Evolutionary conservation across 2,797 vertebrate genomes (phyloP), one percentile per base, ranked within the genome.

Genomic region (Tenualosa thibaudeaui): DNA sequence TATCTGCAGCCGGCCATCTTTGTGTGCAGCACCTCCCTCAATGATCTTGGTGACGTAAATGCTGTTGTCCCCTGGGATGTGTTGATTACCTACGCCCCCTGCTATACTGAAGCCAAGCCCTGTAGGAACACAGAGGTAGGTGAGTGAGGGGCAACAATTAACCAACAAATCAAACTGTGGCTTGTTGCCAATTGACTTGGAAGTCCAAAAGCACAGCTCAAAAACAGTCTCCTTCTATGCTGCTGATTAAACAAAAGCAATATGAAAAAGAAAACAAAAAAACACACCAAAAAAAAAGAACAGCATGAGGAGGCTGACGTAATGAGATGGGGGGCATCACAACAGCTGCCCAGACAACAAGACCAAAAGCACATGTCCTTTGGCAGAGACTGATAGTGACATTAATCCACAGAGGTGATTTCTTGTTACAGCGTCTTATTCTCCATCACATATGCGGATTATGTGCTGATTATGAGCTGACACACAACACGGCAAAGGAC

Each of bases 1-100:
- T 58, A 99, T 98, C 92, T 99, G 98, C 90, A 99, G 97, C 89
- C 96, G 94, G 24, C 97, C 97, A 82, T 99, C 98, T 93, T 98
- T 99, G 89, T 99, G 98, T 0, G 98, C 98, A 0, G 98, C 97
- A 40, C 98, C 98, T 0, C 98, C 98, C 91, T 99, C 98, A 1
- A 99, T 99, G 89, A 99, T 97, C 94, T 99, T 99, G 90, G 98
- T 99, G 91, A 99, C 98, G 50, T 99, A 99, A 93, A 99, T 99
- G 93, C 98, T 98, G 95, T 98, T 99, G 94, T 99, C 98, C 0
- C 98, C 98, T 2, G 98, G 98, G 94, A 99, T 98, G 94, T 99
- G 98, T 91, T 99, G 98, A 94, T 99, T 99, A 86, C 98, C 98
- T 54, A 99, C 97, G 43, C 98, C 98, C 1, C 98, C 98, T 5